These are phyloP conservation scores for Heliconius hermathena DNA, from an alignment of 1,140 invertebrate genomes.

Conservation along the genomic window DNA sequence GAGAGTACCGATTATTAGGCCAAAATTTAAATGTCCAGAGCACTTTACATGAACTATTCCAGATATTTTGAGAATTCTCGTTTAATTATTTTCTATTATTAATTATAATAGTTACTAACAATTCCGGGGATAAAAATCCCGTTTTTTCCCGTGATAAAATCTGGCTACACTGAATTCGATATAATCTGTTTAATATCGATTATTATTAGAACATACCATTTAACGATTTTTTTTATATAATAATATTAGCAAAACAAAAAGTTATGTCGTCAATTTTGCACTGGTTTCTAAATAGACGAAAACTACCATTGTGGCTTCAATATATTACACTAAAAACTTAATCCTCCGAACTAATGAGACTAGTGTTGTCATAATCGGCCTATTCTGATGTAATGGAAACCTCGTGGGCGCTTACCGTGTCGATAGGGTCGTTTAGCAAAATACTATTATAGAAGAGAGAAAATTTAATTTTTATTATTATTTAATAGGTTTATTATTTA, in stretches of 20 bases:
- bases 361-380: conserved; percentile 38
- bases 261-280: background rate
- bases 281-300: conserved; percentile 4
- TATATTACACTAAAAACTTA: conserved; percentile 34
- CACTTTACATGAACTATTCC: too few relatives aligned
- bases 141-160: background rate
- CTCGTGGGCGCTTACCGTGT: conserved; percentile 23
- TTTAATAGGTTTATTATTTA: background rate
- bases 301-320: conserved; percentile 30
- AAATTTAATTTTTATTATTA: background rate
- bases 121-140: background rate
- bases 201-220: background rate
- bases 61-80: too few relatives aligned
- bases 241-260: background rate
- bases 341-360: conserved; percentile 40
- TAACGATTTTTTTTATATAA: background rate
- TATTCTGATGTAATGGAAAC: conserved; percentile 37
- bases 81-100: too few relatives aligned
- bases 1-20: too few relatives aligned
- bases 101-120: too few relatives aligned
- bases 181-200: background rate
- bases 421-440: conserved; percentile 27
- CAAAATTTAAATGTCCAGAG: too few relatives aligned
- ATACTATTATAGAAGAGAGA: background rate
- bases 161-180: too few relatives aligned